A percentile compares a stretch with the other conserved stretches of the same genome.
Evolutionary conservation across 2,797 vertebrate species (phyloP).

Genomic region (Ispidina lecontei): DNA sequence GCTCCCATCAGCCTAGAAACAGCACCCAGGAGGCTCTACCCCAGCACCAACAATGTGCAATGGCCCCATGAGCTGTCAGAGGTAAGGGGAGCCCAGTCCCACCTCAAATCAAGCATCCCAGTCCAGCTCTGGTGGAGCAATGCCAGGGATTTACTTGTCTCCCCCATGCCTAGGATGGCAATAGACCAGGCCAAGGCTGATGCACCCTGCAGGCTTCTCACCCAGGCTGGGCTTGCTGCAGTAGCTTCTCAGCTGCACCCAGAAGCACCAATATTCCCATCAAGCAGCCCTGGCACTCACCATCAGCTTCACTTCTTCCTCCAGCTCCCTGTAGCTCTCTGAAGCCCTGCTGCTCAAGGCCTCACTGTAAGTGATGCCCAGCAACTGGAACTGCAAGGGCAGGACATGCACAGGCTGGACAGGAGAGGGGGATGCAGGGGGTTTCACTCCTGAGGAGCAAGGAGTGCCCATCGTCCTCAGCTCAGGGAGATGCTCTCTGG

Average conservation of each 20-base stretch:
- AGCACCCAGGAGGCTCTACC: neutral
- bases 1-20: neutral
- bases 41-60: rapidly evolving
- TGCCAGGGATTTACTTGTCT: neutral
- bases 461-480: rapidly evolving
- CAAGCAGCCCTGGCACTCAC: neutral
- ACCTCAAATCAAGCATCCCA: neutral
- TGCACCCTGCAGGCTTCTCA: neutral
- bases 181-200: neutral
- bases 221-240: neutral
- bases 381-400: slow-evolving; percentile 30
- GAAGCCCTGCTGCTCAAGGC: neutral
- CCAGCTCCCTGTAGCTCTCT: neutral
- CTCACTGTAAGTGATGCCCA: neutral
- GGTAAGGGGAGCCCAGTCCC: neutral
- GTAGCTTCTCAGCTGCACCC: neutral
- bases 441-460: neutral
- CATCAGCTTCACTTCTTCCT: neutral
- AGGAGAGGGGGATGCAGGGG: neutral
- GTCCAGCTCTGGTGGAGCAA: neutral
- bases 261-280: rapidly evolving
- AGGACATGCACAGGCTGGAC: rapidly evolving
- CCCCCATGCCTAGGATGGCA: rapidly evolving
- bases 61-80: neutral
- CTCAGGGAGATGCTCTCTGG: neutral